A percentile compares a stretch with the other conserved stretches of the same genome.
phyloP scores from a whole-genome alignment of 2,113 vertebrate species.

The Xiphophorus hellerii region DNA sequence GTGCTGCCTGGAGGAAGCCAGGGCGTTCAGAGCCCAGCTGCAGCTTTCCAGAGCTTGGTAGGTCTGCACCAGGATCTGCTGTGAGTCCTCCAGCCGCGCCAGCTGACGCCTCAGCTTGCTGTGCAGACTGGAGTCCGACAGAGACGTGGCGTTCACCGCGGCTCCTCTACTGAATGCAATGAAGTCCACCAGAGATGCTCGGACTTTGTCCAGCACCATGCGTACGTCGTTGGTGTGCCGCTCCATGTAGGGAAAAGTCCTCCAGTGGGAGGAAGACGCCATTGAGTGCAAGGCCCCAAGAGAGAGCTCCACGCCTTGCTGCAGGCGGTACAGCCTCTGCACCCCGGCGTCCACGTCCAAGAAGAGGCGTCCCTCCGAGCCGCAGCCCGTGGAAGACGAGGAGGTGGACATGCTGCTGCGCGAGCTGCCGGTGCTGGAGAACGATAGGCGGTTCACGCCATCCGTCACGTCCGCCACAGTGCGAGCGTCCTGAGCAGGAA shows the following conservation, averaged over 20 bases:
- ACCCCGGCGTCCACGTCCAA: constrained; percentile 88
- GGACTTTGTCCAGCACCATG: constrained; percentile 84
- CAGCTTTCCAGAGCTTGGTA: constrained; percentile 85
- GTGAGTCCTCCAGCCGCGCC: constrained; percentile 90
- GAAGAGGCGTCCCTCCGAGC: constrained; percentile 77
- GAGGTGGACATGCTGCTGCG: constrained; percentile 97
- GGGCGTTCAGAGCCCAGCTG: constrained; percentile 86
- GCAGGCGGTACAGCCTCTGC: constrained; percentile 84
- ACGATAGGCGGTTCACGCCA: constrained; percentile 91
- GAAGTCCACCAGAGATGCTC: constrained; percentile 82
- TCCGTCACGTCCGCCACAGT: constrained; percentile 84
- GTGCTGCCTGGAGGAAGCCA: constrained; percentile 74
- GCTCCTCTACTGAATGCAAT: constrained; percentile 87
- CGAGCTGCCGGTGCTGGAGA: constrained; percentile 94
- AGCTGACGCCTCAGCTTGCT: constrained; percentile 89
- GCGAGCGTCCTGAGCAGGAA: constrained; percentile 81
- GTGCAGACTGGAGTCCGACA: constrained; percentile 85
- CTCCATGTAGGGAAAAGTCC: constrained; percentile 88
- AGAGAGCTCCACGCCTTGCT: constrained; percentile 83
- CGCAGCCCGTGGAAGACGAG: constrained; percentile 87
- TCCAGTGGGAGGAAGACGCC: constrained; percentile 85
- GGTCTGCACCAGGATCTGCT: constrained; percentile 92
- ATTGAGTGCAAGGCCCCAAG: constrained; percentile 81
- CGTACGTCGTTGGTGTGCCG: constrained; percentile 87
- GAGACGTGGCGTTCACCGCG: constrained; percentile 81